Evolutionary conservation across 2,797 vertebrate genomes (phyloP).

Genomic region (Anguilla marmorata): DNA sequence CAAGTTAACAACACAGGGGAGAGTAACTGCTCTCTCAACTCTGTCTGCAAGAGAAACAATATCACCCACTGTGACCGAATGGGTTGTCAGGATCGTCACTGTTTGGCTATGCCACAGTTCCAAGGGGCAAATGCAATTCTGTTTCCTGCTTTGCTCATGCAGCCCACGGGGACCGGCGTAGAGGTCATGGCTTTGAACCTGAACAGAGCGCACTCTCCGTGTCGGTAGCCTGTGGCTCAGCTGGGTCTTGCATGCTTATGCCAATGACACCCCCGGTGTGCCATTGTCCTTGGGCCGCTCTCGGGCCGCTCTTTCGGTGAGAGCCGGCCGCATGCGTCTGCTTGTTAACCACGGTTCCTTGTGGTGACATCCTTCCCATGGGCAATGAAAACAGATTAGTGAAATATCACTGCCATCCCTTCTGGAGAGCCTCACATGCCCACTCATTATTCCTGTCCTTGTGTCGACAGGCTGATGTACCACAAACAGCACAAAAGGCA

Average conservation of each 20-base stretch:
- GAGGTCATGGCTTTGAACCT: constrained; percentile 8
- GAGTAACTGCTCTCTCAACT: neutral
- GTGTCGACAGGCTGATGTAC: constrained; percentile 55
- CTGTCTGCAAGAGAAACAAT: neutral
- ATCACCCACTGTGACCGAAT: neutral
- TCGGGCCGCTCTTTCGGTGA: neutral
- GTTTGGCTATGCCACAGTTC: neutral
- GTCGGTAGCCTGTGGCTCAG: neutral
- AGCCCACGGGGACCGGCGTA: neutral
- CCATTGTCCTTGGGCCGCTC: neutral
- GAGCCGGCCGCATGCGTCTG: neutral
- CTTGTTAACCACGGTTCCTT: constrained; percentile 10
- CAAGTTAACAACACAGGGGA: neutral
- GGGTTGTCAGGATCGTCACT: neutral
- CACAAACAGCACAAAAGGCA: constrained; percentile 63
- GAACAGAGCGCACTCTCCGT: neutral
- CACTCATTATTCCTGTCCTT: constrained; percentile 63
- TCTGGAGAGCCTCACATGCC: constrained; percentile 47
- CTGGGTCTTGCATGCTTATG: neutral
- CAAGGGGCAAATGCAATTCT: neutral
- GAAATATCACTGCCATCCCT: constrained; percentile 62
- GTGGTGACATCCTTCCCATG: constrained; percentile 61
- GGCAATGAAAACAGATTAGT: constrained; percentile 63
- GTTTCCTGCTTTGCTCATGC: neutral
- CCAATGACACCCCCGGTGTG: neutral